Conservation (phyloP, 2,113 vertebrate genomes). For the Diglossa brunneiventris region DNA sequence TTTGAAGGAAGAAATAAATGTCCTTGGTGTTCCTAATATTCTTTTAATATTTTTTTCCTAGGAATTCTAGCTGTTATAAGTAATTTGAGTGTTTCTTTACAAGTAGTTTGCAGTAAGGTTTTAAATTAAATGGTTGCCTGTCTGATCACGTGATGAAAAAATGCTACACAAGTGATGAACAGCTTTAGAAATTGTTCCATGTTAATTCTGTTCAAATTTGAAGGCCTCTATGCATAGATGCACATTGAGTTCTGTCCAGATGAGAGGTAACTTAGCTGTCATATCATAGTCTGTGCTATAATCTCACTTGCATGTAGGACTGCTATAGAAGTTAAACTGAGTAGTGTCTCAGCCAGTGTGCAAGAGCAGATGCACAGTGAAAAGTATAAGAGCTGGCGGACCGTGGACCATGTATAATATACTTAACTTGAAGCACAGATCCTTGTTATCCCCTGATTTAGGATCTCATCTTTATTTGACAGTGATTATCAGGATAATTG, state of each 20-base stretch:
- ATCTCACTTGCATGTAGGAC: neutral
- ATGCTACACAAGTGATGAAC: neutral
- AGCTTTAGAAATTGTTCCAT: neutral
- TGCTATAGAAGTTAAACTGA: neutral
- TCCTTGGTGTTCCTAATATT: neutral
- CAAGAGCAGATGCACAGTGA: neutral
- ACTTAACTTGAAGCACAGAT: neutral
- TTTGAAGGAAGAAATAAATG: neutral
- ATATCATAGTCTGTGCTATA: neutral
- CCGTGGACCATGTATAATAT: neutral
- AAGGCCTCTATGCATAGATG: neutral
- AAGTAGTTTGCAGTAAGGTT: neutral
- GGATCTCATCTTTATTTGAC: slow-evolving; percentile 3
- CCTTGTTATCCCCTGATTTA: neutral
- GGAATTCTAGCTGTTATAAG: neutral
- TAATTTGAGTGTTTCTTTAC: neutral
- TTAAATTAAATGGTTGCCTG: neutral
- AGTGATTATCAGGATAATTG: neutral
- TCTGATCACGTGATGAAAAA: neutral
- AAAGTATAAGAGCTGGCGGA: neutral
- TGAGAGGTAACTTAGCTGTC: neutral
- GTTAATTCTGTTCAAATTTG: neutral
- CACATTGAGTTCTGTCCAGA: neutral
- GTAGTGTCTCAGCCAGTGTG: neutral
- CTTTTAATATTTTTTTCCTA: neutral